Base-by-base conservation (phyloP, 2,797 vertebrate genomes). In the Clarias platycephalus region DNA sequence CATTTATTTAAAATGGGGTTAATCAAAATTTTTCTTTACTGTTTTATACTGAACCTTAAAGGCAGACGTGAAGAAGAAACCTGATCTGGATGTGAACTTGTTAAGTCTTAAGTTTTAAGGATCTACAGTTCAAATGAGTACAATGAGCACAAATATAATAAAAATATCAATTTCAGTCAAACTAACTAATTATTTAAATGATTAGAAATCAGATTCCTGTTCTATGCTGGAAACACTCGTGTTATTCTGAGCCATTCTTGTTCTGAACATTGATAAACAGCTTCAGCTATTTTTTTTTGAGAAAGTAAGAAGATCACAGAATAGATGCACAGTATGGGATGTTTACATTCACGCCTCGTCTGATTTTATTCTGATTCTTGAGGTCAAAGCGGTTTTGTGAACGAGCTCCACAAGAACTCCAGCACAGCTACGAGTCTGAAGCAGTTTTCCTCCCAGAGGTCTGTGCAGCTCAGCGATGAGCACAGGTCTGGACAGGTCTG, bases 381-480 rank as follows among this genome's bases (percentile, higher is more conserved):
- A 77, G 49, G 44, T 74, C 22, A 9, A 4, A 28, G 44, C 34
- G 18, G 76, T 7, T 26, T 16, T 80, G 15, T 31, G 40, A 20
- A 18, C 22, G 13, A 31, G 63, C 12, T 16, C 10, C n/a, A 10
- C 18, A 1, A 53, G 57, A 28, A 1, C 70, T 20, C 5, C 53
- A 70, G 16, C 15, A 53, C n/a, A n/a, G 5, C 49, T 24, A 8
- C n/a, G 24, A 40, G 57, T 82, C 84, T 57, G 57, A 90, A 89
- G 89, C 90, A 88, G 90, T 89, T 87, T 90, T 24, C 24, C 31
- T 62, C 20, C 12, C 8, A 34, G 26, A 76, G 49, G 31, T 75
- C 49, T 57, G 72, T 12, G 49, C 72, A 31, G 72, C n/a, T 75
- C 26, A 20, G 72, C 22, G 72, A 31, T 75, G n/a, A 31, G 72